Base-by-base conservation (phyloP, 2,797 vertebrate genomes). In the Steatocranus sp. region DNA sequence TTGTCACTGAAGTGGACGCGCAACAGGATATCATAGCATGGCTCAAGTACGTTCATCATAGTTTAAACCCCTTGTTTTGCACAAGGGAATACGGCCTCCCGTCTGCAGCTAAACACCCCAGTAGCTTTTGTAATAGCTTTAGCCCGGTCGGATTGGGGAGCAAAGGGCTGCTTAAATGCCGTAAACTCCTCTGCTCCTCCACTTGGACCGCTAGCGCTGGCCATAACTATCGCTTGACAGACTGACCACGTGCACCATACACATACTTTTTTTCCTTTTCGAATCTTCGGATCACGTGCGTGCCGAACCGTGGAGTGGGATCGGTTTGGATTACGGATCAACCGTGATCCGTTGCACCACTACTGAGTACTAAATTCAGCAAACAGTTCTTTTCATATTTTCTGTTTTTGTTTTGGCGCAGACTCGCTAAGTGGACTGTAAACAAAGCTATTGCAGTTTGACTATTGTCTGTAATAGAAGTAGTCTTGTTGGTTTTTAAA, bases 81-180 rank as follows among this genome's bases (percentile, higher is more conserved):
- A 0, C 50, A 51, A 51, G 0, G 10, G 11, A 50, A 23, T 50
- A 50, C 1, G 1, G 49, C 49, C n/a, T 50, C n/a, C 10, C 3
- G 11, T 51, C n/a, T 23, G 49, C 49, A 51, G n/a, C 49, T 51
- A 51, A 51, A 51, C 49, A 51, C 20, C 49, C 20, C 11, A 51
- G 2, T 23, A 51, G 20, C 20, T 51, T 51, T 12, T 0, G 20
- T 2, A 51, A 51, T 23, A 23, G 11, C 50, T 51, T 23, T 23
- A 51, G 11, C 11, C 11, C 1, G 0, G 49, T 23, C 6, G n/a
- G n/a, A 51, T 3, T 51, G 49, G 49, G 1, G 0, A 51, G 0
- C 49, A 51, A 51, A 23, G 20, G 20, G 20, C 49, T 51, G 49
- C 49, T 51, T 23, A 23, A 51, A 51, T 51, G 2, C 49, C 0